phyloP scores from a whole-genome alignment of 2,888 invertebrate species.

The Agrenia bidenticulata region DNA sequence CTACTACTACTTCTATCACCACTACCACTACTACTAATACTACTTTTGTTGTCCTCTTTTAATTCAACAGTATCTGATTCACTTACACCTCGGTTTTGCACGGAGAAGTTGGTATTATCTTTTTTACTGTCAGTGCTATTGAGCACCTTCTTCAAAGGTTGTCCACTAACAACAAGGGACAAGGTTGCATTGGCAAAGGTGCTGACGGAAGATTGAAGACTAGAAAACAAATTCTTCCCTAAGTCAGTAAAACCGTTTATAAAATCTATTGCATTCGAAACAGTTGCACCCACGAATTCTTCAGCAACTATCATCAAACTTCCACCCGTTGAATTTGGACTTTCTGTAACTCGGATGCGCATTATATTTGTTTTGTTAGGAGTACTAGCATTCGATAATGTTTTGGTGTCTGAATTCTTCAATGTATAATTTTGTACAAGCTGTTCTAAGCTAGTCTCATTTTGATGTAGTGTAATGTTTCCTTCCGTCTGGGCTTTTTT shows the following conservation, averaged over 20 bases:
- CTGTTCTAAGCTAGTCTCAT: too few species aligned
- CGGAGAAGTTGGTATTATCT: background rate
- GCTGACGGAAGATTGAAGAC: constrained; percentile 14
- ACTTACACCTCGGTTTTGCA: background rate
- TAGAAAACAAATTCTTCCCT: constrained; percentile 17
- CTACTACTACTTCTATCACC: constrained; percentile 20
- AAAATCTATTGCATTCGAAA: constrained; percentile 44
- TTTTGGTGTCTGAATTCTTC: too few species aligned
- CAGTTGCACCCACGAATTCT: constrained; percentile 34
- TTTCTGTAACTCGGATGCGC: background rate
- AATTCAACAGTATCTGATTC: background rate
- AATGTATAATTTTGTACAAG: too few species aligned
- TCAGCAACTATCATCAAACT: constrained; percentile 1
- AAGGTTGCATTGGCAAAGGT: constrained; percentile 40
- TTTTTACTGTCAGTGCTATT: background rate
- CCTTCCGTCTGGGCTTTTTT: too few species aligned
- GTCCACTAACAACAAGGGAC: background rate
- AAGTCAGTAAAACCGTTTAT: constrained; percentile 41
- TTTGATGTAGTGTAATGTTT: too few species aligned
- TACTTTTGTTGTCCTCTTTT: background rate
- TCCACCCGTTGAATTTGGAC: background rate
- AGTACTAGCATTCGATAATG: too few species aligned
- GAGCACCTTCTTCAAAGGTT: background rate
- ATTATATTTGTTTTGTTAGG: background rate
- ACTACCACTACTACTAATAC: constrained; percentile 20